Evolutionary conservation across 2,888 invertebrate species (phyloP).

Genomic region (Eupithecia centaureata): DNA sequence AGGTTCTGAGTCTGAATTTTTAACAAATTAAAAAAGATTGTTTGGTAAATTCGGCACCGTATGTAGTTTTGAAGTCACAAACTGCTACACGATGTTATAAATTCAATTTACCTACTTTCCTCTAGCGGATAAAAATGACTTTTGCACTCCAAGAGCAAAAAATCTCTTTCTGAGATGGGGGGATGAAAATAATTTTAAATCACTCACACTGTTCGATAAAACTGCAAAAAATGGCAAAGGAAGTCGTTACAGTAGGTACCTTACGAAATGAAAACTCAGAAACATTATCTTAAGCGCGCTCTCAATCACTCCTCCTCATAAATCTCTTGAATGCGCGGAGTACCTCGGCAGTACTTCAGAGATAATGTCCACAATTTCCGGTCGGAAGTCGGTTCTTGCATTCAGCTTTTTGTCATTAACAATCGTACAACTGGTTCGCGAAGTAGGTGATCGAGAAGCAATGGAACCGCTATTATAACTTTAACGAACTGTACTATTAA

Average conservation of each 20-base stretch:
- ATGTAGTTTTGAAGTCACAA: no score
- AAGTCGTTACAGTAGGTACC: slow-evolving; percentile 7
- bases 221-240: not conserved
- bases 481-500: slow-evolving; percentile 25
- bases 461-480: slow-evolving; percentile 29
- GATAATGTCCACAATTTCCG: slow-evolving; percentile 40
- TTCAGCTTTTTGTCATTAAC: not conserved
- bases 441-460: slow-evolving; percentile 37
- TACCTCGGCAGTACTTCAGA: slow-evolving; percentile 6
- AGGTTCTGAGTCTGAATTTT: no score
- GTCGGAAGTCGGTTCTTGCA: slow-evolving; percentile 42
- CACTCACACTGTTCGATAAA: not conserved
- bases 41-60: no score
- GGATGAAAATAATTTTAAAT: not conserved
- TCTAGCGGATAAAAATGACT: no score
- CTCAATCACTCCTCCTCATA: slow-evolving; percentile 21
- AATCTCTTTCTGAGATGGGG: no score
- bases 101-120: no score
- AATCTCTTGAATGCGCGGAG: slow-evolving; percentile 14
- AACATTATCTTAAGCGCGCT: slow-evolving; percentile 11
- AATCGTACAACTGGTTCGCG: slow-evolving; percentile 24
- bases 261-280: slow-evolving; percentile 16
- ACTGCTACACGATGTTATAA: no score
- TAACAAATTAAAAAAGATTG: no score
- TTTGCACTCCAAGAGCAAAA: no score